Percentiles rank a stretch among this genome's conserved stretches.
Evolutionary conservation across 1,140 invertebrate species (phyloP).

Genomic region (Eurosta solidaginis): DNA sequence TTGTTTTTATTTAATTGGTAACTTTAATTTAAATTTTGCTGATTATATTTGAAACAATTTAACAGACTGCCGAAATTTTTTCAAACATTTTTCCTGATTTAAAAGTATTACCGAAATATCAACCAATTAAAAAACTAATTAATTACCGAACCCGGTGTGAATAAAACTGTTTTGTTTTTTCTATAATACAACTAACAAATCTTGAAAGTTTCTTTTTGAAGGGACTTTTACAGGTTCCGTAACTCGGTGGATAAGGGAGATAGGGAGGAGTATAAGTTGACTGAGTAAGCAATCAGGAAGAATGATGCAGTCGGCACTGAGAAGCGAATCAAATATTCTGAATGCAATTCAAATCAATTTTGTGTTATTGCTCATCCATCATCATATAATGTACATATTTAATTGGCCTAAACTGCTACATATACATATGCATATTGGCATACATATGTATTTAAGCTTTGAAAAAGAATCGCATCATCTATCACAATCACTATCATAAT

Average conservation of each 20-base stretch:
- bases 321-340: background rate
- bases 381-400: no score
- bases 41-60: no score
- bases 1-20: no score
- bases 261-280: background rate
- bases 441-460: background rate
- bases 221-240: background rate
- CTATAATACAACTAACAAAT: conserved; percentile 12
- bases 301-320: background rate
- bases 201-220: conserved; percentile 27
- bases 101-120: no score
- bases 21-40: no score
- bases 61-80: no score
- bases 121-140: no score
- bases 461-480: background rate
- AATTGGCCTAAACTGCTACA: background rate
- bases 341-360: conserved; percentile 4
- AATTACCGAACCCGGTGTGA: no score
- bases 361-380: background rate
- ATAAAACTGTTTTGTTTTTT: no score
- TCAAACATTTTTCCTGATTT: no score
- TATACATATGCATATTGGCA: no score
- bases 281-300: background rate
- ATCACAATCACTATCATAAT: background rate
- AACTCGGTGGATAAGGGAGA: background rate